phyloP scores from a whole-genome alignment of 2,888 invertebrate species.

The Drosophila parthenogenetica region DNA sequence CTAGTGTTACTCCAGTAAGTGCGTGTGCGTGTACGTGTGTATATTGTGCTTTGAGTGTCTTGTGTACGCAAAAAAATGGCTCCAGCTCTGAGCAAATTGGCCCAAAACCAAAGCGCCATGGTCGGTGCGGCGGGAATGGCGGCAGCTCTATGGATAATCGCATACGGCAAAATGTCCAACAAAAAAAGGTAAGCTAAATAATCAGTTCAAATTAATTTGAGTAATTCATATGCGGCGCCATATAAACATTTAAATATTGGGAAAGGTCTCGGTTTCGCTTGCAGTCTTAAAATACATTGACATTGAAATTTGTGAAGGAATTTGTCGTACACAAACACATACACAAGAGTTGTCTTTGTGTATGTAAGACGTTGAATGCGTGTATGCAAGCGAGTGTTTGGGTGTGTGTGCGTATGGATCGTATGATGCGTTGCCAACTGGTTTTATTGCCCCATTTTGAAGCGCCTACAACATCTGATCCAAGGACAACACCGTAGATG shows the following conservation, averaged over 20 bases:
- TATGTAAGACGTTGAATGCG: no score
- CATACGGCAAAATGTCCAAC: slow-evolving; percentile 86
- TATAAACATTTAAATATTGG: slow-evolving; percentile 37
- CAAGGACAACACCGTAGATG: slow-evolving; percentile 43
- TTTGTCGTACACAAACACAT: slow-evolving; percentile 32
- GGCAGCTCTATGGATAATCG: slow-evolving; percentile 87
- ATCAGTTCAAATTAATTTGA: background rate
- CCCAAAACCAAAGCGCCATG: slow-evolving; percentile 87
- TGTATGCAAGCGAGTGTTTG: slow-evolving; percentile 1
- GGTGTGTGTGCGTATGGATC: slow-evolving; percentile 41
- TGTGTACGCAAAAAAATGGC: slow-evolving; percentile 87
- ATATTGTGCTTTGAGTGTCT: background rate
- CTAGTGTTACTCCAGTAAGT: slow-evolving; percentile 14
- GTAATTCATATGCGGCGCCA: background rate
- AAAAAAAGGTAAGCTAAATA: slow-evolving; percentile 84
- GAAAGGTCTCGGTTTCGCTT: slow-evolving; percentile 64
- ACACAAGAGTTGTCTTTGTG: background rate
- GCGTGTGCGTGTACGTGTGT: slow-evolving; percentile 19
- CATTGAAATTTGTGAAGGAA: slow-evolving; percentile 60
- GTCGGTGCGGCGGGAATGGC: slow-evolving; percentile 89
- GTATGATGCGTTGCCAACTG: slow-evolving; percentile 50
- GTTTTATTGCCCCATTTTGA: slow-evolving; percentile 48
- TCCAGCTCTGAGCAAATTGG: slow-evolving; percentile 91
- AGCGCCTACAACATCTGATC: slow-evolving; percentile 8
- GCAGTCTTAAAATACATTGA: slow-evolving; percentile 45